Evolutionary conservation across 2,113 vertebrate species (phyloP).

Genomic region (Petrocephalus zakoni): DNA sequence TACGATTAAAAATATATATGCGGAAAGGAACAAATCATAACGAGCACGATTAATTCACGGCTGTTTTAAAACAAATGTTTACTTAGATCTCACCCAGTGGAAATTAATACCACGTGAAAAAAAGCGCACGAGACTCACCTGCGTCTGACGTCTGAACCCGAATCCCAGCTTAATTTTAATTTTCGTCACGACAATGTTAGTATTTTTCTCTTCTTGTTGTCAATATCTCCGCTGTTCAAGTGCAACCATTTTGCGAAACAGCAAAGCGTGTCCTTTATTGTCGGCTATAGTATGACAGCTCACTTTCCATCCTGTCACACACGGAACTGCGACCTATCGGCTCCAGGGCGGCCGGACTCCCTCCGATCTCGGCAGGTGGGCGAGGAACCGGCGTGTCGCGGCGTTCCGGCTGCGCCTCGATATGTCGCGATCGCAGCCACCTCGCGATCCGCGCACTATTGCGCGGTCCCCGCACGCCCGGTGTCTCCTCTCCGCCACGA

Average conservation of each 20-base stretch:
- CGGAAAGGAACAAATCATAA: neutral
- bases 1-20: neutral
- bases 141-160: neutral
- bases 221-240: neutral
- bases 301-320: constrained; percentile 35
- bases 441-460: constrained; percentile 11
- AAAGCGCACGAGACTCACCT: neutral
- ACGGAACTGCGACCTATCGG: constrained; percentile 34
- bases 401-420: constrained; percentile 21
- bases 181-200: neutral
- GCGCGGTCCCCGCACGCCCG: neutral
- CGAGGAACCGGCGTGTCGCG: constrained; percentile 6
- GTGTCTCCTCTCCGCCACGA: too few relatives aligned
- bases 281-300: constrained; percentile 17
- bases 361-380: constrained; percentile 20
- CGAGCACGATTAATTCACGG: neutral
- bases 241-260: neutral
- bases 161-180: neutral
- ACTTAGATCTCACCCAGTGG: neutral
- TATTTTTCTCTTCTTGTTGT: neutral
- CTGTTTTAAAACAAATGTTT: neutral
- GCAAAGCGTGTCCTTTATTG: neutral
- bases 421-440: constrained; percentile 35
- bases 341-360: constrained; percentile 36
- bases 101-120: neutral